phyloP scores from a whole-genome alignment of 1,140 invertebrate species.

The Lycorma delicatula region DNA sequence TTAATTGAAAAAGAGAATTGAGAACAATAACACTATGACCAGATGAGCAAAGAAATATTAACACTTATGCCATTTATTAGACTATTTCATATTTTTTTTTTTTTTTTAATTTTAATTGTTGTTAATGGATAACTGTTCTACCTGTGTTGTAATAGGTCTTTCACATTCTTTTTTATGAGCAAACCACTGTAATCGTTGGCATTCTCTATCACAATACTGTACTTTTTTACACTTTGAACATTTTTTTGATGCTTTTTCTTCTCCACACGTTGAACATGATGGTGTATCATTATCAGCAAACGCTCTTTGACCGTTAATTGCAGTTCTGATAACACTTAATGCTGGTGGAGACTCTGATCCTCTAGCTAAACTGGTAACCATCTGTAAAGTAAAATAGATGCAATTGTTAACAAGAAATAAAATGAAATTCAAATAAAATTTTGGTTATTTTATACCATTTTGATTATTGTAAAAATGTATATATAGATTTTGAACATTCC shows the following conservation, averaged over 20 bases:
- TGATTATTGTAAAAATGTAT: no score
- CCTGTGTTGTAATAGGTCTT: constrained; percentile 13
- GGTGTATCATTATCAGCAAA: constrained; percentile 53
- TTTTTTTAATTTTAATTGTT: no score
- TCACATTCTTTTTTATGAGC: constrained; percentile 83
- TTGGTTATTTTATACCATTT: no score
- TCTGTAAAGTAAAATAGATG: constrained; percentile 38
- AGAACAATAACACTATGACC: no score
- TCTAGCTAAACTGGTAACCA: constrained; percentile 61
- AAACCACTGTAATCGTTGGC: constrained; percentile 93
- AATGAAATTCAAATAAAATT: no score
- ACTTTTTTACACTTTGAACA: constrained; percentile 93
- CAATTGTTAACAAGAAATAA: no score
- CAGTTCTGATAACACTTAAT: constrained; percentile 65
- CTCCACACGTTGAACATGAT: constrained; percentile 80
- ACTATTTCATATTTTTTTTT: no score
- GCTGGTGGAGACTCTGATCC: constrained; percentile 51
- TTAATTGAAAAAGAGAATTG: no score
- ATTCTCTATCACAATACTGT: constrained; percentile 87
- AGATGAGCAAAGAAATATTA: no score
- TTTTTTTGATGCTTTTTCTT: constrained; percentile 80
- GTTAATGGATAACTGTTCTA: no score
- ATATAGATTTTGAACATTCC: no score
- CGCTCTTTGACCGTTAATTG: constrained; percentile 78
- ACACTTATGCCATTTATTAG: no score